Evolutionary conservation across 2,113 vertebrate species (phyloP), one percentile per base, ranked within the genome.

Genomic region (Tympanuchus pallidicinctus): DNA sequence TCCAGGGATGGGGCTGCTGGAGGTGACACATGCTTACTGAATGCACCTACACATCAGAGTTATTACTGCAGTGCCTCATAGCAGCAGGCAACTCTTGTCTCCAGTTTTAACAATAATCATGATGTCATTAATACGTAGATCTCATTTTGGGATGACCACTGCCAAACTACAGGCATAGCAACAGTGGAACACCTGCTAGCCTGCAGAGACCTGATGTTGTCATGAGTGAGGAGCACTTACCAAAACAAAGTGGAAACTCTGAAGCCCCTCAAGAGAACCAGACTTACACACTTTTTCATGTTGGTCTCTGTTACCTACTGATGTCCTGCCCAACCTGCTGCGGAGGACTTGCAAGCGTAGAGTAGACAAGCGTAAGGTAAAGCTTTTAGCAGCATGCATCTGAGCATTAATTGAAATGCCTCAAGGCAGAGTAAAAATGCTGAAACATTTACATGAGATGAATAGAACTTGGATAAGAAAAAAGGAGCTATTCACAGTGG

Each of bases 361-460:
- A 90, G 82, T 89, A 96, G 96, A 96, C 90, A 96, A 89, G n/a
- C 85, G 45, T 86, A 96, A 96, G 94, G 88, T 48, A 95, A 96
- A 91, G 60, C 78, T 79, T 94, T 94, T 91, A 92, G 71, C 74
- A 60, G 64, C 70, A 86, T 92, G 81, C 64, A 96, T 90, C 85
- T 90, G 40, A 93, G 91, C 90, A 93, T 96, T 97, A 97, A 97
- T 14, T 92, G 82, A 97, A 97, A 96, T 91, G 94, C 92, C 96
- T 94, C 92, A 96, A 97, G 97, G 97, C 90, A 89, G 69, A 88
- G 63, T 93, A 91, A 89, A 95, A 94, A 93, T 40, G 80, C 82
- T 96, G 93, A 96, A 96, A 94, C 93, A 96, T 97, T 97, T 97
- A 96, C 85, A 94, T 95, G 88, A 76, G 96, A 92, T 96, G 95